Evolutionary conservation across 2,797 vertebrate genomes (phyloP), one percentile per base, ranked within the genome.

Genomic region (Hapalemur alaotrensis): DNA sequence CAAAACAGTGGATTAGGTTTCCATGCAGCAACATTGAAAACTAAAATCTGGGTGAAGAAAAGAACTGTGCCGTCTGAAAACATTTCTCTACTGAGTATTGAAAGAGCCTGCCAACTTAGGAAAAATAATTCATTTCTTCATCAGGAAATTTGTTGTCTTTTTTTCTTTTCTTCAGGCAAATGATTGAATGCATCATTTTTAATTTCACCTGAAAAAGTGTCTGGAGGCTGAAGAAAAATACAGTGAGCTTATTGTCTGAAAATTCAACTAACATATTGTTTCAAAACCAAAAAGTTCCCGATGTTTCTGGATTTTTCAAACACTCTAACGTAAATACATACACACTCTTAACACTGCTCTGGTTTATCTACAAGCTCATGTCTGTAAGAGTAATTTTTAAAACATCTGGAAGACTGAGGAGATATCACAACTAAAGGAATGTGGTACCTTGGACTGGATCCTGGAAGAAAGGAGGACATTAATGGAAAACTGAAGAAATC

Each of bases 21-120:
- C 80, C 8, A 35, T 0, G 0, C 0, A 41, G 61, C n/a, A n/a
- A 30, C 15, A 2, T 0, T 0, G n/a, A 43, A 25, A 43, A 50
- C 25, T 10, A 50, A 85, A 61, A 61, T 54, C 91, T 48, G 57
- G 43, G 35, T 25, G 1, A 63, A 63, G 41, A 59, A 75, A 20
- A 35, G 41, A 78, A 69, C 18, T 0, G 6, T 1, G 17, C 18
- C 30, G 52, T 35, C 89, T 30, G 25, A 75, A 93, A 90, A 38
- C 79, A 41, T 5, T n/a, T 72, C 89, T 28, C 14, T 4, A 35
- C 8, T 1, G n/a, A 18, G 22, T 3, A 4, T 14, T 93, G 46
- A 10, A 38, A 91, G 65, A 82, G 50, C 50, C 52, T 10, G 32
- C 6, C n/a, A 10, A 59, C 25, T 18, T 20, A 15, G 23, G 61